These are phyloP conservation scores for Dasysyrphus albostriatus DNA, from an alignment of 2,888 invertebrate genomes.

Conservation along the genomic window DNA sequence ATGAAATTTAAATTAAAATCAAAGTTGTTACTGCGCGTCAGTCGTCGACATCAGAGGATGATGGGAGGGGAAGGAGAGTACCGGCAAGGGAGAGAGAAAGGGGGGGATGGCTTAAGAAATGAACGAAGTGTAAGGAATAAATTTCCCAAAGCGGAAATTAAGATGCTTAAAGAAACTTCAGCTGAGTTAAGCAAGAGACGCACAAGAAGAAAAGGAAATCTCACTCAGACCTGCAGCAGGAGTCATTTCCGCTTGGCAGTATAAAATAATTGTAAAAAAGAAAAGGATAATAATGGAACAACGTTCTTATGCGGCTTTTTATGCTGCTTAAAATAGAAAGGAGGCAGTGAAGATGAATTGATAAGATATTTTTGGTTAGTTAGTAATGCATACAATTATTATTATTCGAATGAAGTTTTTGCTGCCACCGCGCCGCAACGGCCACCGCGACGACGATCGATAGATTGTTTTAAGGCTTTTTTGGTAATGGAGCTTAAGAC, in stretches of 20 bases:
- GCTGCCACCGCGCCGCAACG: too few species aligned
- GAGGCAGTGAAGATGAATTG: conserved; percentile 7
- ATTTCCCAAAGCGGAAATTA: conserved; percentile 72
- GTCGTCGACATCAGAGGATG: background rate
- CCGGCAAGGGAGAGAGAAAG: background rate
- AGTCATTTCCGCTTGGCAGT: conserved; percentile 71
- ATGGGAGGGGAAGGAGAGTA: too few species aligned
- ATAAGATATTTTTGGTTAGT: conserved; percentile 9
- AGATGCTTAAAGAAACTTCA: conserved; percentile 71
- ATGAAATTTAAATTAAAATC: conserved; percentile 73
- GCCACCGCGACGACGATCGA: background rate
- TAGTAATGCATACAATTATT: conserved; percentile 10
- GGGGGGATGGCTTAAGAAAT: conserved; percentile 3
- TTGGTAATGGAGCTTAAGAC: background rate
- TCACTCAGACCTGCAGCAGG: conserved; percentile 62
- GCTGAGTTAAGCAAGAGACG: conserved; percentile 26
- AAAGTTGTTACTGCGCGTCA: conserved; percentile 37
- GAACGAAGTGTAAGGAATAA: conserved; percentile 40
- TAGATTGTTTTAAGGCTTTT: conserved; percentile 1
- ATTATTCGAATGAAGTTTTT: conserved; percentile 10
- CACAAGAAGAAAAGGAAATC: conserved; percentile 54
- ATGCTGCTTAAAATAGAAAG: background rate
- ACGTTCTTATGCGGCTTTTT: conserved; percentile 60
- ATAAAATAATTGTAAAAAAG: conserved; percentile 36
- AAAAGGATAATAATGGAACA: conserved; percentile 63